Base-by-base conservation (phyloP, 2,888 invertebrate species). In the Drosophila barbarae region DNA sequence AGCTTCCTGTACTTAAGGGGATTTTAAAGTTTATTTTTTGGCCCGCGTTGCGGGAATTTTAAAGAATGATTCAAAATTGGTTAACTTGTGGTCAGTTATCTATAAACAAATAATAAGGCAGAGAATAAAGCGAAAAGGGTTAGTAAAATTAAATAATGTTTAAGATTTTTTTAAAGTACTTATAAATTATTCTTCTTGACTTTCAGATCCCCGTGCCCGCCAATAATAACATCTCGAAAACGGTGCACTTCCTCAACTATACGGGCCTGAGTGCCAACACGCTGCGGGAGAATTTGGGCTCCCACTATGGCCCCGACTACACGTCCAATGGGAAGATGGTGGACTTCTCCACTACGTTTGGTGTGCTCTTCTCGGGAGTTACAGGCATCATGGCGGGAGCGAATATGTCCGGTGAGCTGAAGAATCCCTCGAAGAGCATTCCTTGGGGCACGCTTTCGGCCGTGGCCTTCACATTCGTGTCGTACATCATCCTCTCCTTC, bases 301-400 rank as follows among this genome's bases (percentile, higher is more conserved):
- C 94, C 0, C 89, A 92, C 55, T 96, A 96, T 86, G 93, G 93
- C 0, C 87, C 90, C 0, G 95, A 95, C 90, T 99, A 99, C 87
- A 95, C 95, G 2, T 93, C 93, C 0, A 90, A 91, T 34, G 93
- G 93, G 0, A 90, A 91, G 69, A 80, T 90, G 77, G 95, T 96
- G 55, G 94, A 94, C 86, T 99, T 99, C 90, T 95, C 98, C 0
- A 93, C 95, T 0, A 98, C 99, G 13, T 99, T 99, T 89, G 98
- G 99, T 42, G 98, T 99, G 10, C 91, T 99, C 32, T 99, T 99
- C 90, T 97, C 97, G 23, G 99, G 99, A 15, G 98, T 99, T 3
- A 99, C 99, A 0, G 99, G 99, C 2, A 98, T 99, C 72, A 98
- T 99, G 97, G 99, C 99, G 41, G 99, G 99, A 0, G 99, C 99